These are phyloP conservation scores for Chaetodon trifascialis DNA, from an alignment of 2,113 vertebrate species.

Conservation along the genomic window DNA sequence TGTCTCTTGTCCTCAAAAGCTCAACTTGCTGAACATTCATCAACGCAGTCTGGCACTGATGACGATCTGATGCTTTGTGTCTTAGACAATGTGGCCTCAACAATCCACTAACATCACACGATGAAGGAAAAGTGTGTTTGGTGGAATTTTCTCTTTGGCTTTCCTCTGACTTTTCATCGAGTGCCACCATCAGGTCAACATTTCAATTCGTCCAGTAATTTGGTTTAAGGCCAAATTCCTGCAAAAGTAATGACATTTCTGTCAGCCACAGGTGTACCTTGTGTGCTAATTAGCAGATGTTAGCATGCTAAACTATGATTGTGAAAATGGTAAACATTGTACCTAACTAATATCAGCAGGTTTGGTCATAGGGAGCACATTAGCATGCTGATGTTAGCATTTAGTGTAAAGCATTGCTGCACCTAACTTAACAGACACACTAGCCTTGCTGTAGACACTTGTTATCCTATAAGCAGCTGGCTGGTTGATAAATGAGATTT, in stretches of 20 bases:
- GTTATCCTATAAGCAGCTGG: not conserved
- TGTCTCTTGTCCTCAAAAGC: constrained; percentile 49
- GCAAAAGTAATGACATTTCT: no score
- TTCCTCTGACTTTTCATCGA: no score
- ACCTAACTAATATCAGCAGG: not conserved
- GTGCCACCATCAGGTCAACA: no score
- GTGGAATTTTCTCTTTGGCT: no score
- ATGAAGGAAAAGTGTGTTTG: not conserved
- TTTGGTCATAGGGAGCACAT: not conserved
- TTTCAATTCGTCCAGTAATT: no score
- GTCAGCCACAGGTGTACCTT: no score
- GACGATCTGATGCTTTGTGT: constrained; percentile 34
- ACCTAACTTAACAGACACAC: not conserved
- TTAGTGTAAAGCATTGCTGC: not conserved
- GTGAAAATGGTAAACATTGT: not conserved
- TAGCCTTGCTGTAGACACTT: no score
- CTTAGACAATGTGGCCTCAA: not conserved
- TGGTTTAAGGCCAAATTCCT: no score
- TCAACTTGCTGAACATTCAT: constrained; percentile 5
- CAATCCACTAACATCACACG: not conserved
- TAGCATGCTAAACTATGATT: no score
- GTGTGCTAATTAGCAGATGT: no score
- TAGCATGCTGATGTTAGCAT: not conserved
- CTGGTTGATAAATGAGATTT: not conserved
- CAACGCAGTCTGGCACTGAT: constrained; percentile 12